These are phyloP conservation scores for Heliconius cydno DNA, from an alignment of 2,888 invertebrate genomes.

Conservation along the genomic window DNA sequence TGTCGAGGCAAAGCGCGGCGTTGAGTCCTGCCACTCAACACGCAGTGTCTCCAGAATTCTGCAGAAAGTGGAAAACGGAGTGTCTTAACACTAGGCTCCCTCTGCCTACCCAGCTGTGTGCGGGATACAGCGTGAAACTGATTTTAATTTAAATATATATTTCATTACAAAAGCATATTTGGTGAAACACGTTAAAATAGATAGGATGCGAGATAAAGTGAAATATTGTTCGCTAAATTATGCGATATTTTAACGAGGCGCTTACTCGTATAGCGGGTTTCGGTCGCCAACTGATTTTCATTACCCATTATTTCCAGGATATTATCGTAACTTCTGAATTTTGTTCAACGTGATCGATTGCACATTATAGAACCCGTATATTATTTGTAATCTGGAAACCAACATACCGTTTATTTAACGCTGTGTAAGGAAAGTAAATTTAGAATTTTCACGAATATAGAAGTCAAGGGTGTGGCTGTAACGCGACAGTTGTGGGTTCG, in stretches of 20 bases:
- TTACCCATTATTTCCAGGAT: slow-evolving; percentile 24
- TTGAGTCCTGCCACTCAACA: no score
- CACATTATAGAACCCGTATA: background rate
- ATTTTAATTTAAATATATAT: background rate
- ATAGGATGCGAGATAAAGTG: slow-evolving; percentile 26
- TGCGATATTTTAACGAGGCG: slow-evolving; percentile 27
- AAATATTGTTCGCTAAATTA: slow-evolving; percentile 23
- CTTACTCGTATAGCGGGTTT: slow-evolving; percentile 12
- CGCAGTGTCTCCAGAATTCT: no score
- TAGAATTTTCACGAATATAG: no score
- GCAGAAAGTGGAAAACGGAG: no score
- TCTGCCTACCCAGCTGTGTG: no score
- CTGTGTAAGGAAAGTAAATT: no score
- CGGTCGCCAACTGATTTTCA: slow-evolving; percentile 25
- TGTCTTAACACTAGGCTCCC: no score
- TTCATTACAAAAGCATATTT: slow-evolving; percentile 11
- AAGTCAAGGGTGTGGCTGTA: no score
- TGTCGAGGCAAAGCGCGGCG: no score
- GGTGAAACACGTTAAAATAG: slow-evolving; percentile 23
- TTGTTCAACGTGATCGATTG: slow-evolving; percentile 5
- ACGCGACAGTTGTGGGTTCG: no score
- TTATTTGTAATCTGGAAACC: background rate
- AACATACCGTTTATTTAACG: background rate
- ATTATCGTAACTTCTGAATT: slow-evolving; percentile 17
- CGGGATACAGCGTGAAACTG: no score